Evolutionary conservation across 2,797 vertebrate species (phyloP).

Genomic region (Chrysocyon brachyurus): DNA sequence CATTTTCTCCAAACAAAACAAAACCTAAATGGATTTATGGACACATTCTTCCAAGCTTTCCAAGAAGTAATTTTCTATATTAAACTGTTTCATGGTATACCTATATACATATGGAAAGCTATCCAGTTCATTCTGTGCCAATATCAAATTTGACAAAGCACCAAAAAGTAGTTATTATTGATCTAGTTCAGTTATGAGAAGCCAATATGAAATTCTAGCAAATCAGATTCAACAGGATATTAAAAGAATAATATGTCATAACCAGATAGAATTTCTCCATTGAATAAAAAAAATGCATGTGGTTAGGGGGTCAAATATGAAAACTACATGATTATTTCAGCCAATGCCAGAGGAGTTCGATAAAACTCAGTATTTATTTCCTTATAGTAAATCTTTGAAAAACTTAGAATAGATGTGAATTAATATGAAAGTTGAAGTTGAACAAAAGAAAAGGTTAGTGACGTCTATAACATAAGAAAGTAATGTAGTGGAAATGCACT

Average conservation of each 20-base stretch:
- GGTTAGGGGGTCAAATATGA: conserved; percentile 40
- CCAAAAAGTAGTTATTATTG: background rate
- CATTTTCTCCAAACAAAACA: background rate
- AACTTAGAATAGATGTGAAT: background rate
- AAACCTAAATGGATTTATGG: background rate
- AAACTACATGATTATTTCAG: conserved; percentile 27
- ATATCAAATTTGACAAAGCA: conserved; percentile 17
- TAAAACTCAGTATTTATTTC: conserved; percentile 45
- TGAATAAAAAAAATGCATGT: background rate
- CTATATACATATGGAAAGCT: background rate
- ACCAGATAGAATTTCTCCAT: conserved; percentile 12
- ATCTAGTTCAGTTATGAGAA: background rate
- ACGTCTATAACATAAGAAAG: background rate
- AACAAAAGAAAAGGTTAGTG: conserved; percentile 24
- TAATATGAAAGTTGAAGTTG: background rate
- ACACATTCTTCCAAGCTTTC: conserved; percentile 30
- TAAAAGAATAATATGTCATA: conserved; percentile 41
- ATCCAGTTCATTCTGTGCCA: conserved; percentile 56
- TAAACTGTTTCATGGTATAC: background rate
- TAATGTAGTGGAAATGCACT: background rate
- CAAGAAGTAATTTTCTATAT: conserved; percentile 53
- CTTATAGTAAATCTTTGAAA: background rate
- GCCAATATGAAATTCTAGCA: conserved; percentile 51
- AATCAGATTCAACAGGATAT: conserved; percentile 43
- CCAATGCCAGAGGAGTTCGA: conserved; percentile 4